A percentile compares a stretch with the other conserved stretches of the same genome.
phyloP scores from a whole-genome alignment of 2,113 vertebrate species.

The Gallinago media region DNA sequence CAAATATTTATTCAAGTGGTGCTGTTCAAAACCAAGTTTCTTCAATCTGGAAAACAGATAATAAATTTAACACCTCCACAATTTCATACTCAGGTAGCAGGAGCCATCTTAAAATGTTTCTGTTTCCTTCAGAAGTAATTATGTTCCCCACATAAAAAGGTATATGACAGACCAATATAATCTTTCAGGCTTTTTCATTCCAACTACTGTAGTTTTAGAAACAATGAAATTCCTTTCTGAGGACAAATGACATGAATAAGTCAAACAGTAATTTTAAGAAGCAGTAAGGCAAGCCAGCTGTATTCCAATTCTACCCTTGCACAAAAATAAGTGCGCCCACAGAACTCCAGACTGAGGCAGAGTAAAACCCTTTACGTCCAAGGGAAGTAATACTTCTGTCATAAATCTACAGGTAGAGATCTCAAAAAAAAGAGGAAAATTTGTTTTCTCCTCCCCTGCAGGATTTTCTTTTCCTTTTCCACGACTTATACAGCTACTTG shows the following conservation, averaged over 20 bases:
- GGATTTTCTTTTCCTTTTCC: not conserved
- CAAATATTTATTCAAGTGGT: conserved; percentile 16
- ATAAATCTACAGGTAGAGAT: not conserved
- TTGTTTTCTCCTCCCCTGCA: not conserved
- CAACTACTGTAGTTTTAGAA: conserved; percentile 7
- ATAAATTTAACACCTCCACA: conserved; percentile 9
- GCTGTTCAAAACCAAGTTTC: not conserved
- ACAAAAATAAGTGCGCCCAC: not conserved
- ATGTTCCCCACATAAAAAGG: not conserved
- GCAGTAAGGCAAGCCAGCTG: not conserved
- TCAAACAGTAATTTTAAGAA: conserved; percentile 39
- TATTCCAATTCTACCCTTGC: not conserved
- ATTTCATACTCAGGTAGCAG: not conserved
- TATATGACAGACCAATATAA: not conserved
- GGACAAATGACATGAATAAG: conserved; percentile 54
- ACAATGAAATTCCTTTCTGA: conserved; percentile 28
- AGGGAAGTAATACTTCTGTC: not conserved
- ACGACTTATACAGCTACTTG: not conserved
- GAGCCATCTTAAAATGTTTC: conserved; percentile 16
- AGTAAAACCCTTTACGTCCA: not conserved
- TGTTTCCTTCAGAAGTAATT: conserved; percentile 29
- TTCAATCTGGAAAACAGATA: not conserved
- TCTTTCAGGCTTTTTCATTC: conserved; percentile 35
- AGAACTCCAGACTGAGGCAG: not conserved
- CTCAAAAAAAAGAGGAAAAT: not conserved